Base-by-base conservation (phyloP, 2,888 invertebrate genomes). In the Scaptomyza cyrtandrae region DNA sequence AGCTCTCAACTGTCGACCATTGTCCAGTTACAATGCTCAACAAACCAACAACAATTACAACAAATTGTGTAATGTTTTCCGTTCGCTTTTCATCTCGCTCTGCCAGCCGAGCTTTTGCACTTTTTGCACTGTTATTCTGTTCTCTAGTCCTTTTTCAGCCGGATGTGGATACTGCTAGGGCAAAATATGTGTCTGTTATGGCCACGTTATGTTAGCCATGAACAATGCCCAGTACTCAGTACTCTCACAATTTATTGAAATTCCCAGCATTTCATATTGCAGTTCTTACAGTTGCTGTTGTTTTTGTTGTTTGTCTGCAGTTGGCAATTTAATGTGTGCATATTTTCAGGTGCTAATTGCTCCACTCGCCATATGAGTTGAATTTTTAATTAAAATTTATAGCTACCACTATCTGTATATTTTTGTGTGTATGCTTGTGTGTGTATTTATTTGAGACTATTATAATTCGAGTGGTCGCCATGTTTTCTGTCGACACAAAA, bases 321-420 rank as follows among this genome's bases (percentile, higher is more conserved):
- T 72, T 73, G 87, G 77, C 81, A 86, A 89, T 85, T 90, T 91
- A 91, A 90, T 90, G 91, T 90, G 89, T 91, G 90, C 90, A 90
- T 90, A 90, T 90, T 90, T 91, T 89, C 91, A 91, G 91, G 90
- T 90, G 91, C 90, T 90, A 90, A 90, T 91, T 90, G 91, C 78
- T 91, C 91, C 89, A 82, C 89, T 90, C 84, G 83, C 87, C 91
- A 91, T 90, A 90, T 90, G 89, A 90, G 89, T 67, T 89, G 90
- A 83, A 91, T 90, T 89, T 89, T 91, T 88, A 89, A 91, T 90
- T 88, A 86, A 89, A 79, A 90, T 86, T 90, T 90, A 89, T 90
- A 61, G 78, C 75, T 60, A 57, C 43, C 61, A 69, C 64, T 68
- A 58, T 56, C 54, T 57, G 50, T 46, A 43, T n/a, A 53, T 33